Base-by-base conservation (phyloP, 2,888 invertebrate species). In the Lysandra coridon region DNA sequence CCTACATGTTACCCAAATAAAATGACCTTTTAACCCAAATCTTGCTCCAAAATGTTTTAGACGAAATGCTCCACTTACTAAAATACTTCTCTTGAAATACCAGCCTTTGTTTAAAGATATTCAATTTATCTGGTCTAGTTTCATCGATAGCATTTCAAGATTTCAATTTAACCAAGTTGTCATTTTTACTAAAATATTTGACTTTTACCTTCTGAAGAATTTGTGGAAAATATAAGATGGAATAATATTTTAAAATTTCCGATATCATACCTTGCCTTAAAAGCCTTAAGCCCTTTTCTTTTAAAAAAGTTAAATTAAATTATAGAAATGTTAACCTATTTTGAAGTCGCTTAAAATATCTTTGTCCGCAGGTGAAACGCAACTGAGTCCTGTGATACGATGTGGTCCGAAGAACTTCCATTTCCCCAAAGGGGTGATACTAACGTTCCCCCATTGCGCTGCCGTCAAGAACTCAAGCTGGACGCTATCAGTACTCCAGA, bases 371-470 rank as follows among this genome's bases (percentile, higher is more conserved):
- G 95, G 94, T 83, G 94, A 94, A 84, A 97, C 98, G 4, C 96
- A 98, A 85, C 95, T 98, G 80, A 98, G 98, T 87, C 98, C 98
- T 3, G 97, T 98, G 79, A 96, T 99, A 80, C 95, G 97, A 84
- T 97, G 97, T 88, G 97, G 98, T 0, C 98, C 98, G 40, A 95
- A 96, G 75, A 96, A 96, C 83, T 95, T 97, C 81, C 95, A 96
- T 84, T 97, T 98, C 88, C 96, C 96, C 85, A 98, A 98, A 90
- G 98, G 98, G 40, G 96, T 97, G 82, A 96, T 99, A 86, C 92
- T 99, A 44, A 97, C 97, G 84, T 97, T 98, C 88, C 98, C 98
- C 80, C 98, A 99, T 89, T 98, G 98, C 90, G 97, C 98, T 64
- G 96, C 97, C 83, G 94, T 98, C 49, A 97, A 97, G 84, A 97